phyloP scores from a whole-genome alignment of 2,797 vertebrate species.

The Numenius phaeopus region DNA sequence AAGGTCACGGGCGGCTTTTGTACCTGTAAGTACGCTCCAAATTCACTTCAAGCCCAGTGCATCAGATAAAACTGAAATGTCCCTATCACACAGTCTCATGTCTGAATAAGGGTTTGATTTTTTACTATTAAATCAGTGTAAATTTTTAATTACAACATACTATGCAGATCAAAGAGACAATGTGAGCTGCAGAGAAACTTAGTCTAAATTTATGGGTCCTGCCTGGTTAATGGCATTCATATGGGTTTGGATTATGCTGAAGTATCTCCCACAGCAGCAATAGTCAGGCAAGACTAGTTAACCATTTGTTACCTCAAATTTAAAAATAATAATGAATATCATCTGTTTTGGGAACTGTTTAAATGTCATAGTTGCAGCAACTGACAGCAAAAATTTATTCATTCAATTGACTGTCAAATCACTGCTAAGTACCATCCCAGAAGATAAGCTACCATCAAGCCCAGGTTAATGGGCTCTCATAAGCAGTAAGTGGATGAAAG shows the following conservation, averaged over 20 bases:
- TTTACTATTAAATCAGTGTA: not conserved
- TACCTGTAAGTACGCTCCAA: not conserved
- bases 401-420: not conserved
- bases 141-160: not conserved
- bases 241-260: not conserved
- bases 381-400: not conserved
- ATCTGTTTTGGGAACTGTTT: not conserved
- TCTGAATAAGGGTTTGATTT: not conserved
- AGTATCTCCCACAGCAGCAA: not conserved
- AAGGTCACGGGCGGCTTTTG: conserved; percentile 42
- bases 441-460: not conserved
- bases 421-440: not conserved
- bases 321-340: not conserved
- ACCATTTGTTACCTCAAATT: not conserved
- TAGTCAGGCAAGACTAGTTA: not conserved
- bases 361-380: not conserved
- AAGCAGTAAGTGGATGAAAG: not conserved
- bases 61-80: not conserved
- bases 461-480: not conserved
- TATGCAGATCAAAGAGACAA: not conserved
- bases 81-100: not conserved
- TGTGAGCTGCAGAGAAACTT: not conserved
- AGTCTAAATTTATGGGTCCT: not conserved
- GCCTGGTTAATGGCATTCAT: not conserved
- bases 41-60: not conserved